These are phyloP conservation scores for Dasyornis broadbenti DNA, from an alignment of 2,113 vertebrate species.

Conservation along the genomic window DNA sequence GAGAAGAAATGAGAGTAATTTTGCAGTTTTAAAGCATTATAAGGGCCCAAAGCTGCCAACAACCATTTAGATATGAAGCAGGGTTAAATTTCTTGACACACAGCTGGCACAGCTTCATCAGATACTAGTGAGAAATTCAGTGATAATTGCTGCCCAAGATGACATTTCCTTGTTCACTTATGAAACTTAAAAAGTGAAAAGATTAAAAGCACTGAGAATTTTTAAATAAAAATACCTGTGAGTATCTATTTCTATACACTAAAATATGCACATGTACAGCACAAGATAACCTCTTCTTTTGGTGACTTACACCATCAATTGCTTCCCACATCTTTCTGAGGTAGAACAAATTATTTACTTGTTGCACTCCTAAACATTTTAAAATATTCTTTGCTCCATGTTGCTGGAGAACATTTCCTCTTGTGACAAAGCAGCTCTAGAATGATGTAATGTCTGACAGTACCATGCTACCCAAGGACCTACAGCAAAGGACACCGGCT, in stretches of 20 bases:
- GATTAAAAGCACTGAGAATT: neutral
- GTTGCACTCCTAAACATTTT: neutral
- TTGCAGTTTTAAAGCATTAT: neutral
- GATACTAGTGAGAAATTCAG: neutral
- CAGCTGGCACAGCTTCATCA: neutral
- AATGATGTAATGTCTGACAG: neutral
- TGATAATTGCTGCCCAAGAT: neutral
- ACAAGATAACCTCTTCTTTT: neutral
- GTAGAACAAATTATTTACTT: neutral
- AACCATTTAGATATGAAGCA: neutral
- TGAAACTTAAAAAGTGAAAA: neutral
- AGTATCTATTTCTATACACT: neutral
- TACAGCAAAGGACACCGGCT: neutral
- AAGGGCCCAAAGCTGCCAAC: neutral
- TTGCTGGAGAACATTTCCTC: neutral
- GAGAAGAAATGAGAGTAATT: neutral
- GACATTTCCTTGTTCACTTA: neutral
- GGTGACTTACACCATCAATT: neutral
- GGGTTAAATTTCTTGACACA: slow-evolving; percentile 4
- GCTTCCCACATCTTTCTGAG: neutral
- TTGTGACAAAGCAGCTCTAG: neutral
- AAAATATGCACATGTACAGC: neutral
- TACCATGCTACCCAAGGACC: neutral
- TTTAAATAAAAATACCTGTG: neutral
- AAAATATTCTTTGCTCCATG: neutral